Evolutionary conservation across 92 coral and sea anemone genomes (phyloP).

Genomic region (Porites rus): DNA sequence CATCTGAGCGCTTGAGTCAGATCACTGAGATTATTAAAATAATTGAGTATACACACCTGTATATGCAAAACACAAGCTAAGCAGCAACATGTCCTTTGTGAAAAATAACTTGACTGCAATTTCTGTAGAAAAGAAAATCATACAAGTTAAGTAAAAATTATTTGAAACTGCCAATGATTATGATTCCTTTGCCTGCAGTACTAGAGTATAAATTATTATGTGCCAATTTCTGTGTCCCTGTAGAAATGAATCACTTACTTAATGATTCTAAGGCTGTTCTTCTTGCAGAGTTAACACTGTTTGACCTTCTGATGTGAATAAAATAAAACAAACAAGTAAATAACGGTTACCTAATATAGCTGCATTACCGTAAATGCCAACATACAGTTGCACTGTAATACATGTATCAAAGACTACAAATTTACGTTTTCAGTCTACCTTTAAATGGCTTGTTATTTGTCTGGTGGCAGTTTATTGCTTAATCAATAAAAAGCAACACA

Average conservation of each 20-base stretch:
- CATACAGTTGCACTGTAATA: too few species aligned
- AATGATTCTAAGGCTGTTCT: slow-evolving; percentile 47
- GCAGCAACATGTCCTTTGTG: slow-evolving; percentile 79
- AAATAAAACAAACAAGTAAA: neutral
- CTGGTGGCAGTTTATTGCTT: too few species aligned
- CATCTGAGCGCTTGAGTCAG: neutral
- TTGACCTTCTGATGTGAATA: neutral
- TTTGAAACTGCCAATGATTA: neutral
- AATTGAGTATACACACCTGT: slow-evolving; percentile 62
- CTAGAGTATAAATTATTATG: too few species aligned
- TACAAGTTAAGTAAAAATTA: neutral
- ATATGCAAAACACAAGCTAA: slow-evolving; percentile 89
- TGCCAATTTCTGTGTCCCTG: too few species aligned
- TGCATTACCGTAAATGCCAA: too few species aligned
- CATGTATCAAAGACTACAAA: too few species aligned
- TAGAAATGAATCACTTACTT: slow-evolving; percentile 4
- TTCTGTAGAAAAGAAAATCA: slow-evolving; percentile 39
- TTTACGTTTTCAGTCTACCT: too few species aligned
- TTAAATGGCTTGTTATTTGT: too few species aligned
- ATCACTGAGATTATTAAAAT: neutral
- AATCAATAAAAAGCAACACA: too few species aligned
- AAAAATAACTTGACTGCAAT: slow-evolving; percentile 69
- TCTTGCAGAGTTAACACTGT: neutral
- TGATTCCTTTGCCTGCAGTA: neutral
- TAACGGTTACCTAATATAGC: neutral